A percentile compares a stretch with the other conserved stretches of the same genome.
phyloP scores from a whole-genome alignment of 92 coral and sea anemone genomes.

The Heliopora coerulea region DNA sequence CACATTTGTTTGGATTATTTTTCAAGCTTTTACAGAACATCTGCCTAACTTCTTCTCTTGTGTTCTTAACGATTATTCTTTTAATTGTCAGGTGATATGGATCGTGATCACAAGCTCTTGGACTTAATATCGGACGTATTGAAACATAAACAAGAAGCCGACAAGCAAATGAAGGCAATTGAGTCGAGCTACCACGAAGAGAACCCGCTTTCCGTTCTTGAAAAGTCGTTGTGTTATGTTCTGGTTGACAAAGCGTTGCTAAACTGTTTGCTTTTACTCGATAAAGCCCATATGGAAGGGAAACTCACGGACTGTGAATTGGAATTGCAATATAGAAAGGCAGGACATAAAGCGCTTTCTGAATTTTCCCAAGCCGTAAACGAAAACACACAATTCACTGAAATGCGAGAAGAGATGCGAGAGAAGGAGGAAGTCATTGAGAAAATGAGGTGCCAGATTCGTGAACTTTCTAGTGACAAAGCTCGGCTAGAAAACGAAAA shows the following conservation, averaged over 20 bases:
- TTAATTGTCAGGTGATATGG: constrained; percentile 18
- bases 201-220: constrained; percentile 47
- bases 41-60: no score
- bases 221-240: constrained; percentile 88
- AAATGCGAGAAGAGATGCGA: constrained; percentile 7
- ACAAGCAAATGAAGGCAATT: constrained; percentile 27
- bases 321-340: background rate
- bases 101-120: constrained; percentile 34
- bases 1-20: no score
- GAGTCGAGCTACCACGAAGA: background rate
- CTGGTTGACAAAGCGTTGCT: constrained; percentile 92
- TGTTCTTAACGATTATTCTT: background rate
- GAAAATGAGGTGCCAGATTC: constrained; percentile 33
- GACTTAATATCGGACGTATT: constrained; percentile 30
- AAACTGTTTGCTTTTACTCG: constrained; percentile 82
- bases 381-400: constrained; percentile 3
- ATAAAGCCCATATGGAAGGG: constrained; percentile 88
- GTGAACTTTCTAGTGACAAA: constrained; percentile 28
- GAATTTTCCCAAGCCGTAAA: constrained; percentile 34
- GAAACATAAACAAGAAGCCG: constrained; percentile 19
- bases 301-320: constrained; percentile 5
- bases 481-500: constrained; percentile 52
- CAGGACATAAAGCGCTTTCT: constrained; percentile 5
- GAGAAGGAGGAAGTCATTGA: constrained; percentile 17
- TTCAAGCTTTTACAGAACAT: no score